Evolutionary conservation across 1,140 invertebrate species (phyloP).

Genomic region (Apolygus lucorum): DNA sequence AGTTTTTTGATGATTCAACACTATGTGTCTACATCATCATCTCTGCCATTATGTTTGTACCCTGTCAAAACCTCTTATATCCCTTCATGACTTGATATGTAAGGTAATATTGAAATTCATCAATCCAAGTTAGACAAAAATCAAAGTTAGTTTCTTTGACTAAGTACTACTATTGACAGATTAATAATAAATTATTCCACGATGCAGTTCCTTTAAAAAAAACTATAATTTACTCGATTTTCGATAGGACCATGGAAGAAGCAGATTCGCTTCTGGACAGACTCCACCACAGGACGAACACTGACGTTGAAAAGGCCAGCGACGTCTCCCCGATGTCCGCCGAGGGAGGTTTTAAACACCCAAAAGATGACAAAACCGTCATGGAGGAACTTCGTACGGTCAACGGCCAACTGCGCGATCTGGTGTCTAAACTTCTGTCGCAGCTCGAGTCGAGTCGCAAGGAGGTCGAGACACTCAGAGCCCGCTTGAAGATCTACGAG

Average conservation of each 20-base stretch:
- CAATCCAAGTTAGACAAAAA: too few species aligned
- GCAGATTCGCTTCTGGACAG: constrained; percentile 48
- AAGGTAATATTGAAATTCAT: too few species aligned
- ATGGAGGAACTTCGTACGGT: constrained; percentile 48
- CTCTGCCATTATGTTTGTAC: too few species aligned
- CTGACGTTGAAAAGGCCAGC: constrained; percentile 33
- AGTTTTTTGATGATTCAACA: too few species aligned
- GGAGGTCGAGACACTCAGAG: constrained; percentile 46
- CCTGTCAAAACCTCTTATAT: too few species aligned
- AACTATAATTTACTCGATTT: constrained; percentile 19
- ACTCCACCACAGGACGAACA: constrained; percentile 36
- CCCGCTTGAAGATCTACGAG: constrained; percentile 43
- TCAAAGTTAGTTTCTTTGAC: too few species aligned
- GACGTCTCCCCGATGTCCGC: neutral
- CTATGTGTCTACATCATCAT: too few species aligned
- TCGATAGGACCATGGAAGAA: constrained; percentile 48
- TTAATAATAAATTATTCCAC: too few species aligned
- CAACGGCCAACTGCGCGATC: constrained; percentile 31
- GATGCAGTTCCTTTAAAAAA: too few species aligned
- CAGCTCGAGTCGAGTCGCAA: constrained; percentile 50
- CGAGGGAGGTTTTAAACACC: constrained; percentile 41
- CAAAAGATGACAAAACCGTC: constrained; percentile 47
- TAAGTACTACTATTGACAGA: too few species aligned
- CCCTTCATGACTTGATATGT: too few species aligned
- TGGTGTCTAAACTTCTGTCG: constrained; percentile 47